A percentile compares a stretch with the other conserved stretches of the same genome.
Conservation (phyloP, 2,888 invertebrate species). For the Andrena bicolor region DNA sequence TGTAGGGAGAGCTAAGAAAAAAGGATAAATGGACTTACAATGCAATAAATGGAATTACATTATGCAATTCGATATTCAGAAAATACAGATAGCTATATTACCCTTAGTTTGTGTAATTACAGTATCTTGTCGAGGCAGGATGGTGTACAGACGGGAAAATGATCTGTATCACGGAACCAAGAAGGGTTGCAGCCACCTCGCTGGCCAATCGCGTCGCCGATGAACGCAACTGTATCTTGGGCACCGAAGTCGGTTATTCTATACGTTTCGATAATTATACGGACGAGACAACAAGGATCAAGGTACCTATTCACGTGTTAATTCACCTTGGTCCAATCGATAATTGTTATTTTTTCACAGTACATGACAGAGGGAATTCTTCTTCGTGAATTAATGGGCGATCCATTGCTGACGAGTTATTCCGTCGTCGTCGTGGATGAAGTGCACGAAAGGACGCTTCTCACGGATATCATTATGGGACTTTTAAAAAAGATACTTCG, state of each 20-base stretch:
- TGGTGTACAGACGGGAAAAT: slow-evolving; percentile 91
- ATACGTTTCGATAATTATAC: slow-evolving; percentile 92
- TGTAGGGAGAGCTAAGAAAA: too few species aligned
- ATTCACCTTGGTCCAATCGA: neutral
- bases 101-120: slow-evolving; percentile 72
- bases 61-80: neutral
- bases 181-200: slow-evolving; percentile 95
- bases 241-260: slow-evolving; percentile 93
- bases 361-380: slow-evolving; percentile 99
- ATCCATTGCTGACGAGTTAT: slow-evolving; percentile 96
- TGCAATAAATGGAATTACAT: too few species aligned
- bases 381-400: slow-evolving; percentile 96
- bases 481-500: slow-evolving; percentile 95
- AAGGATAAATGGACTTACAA: too few species aligned
- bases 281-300: slow-evolving; percentile 89
- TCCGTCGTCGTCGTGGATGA: slow-evolving; percentile 96
- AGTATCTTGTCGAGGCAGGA: slow-evolving; percentile 96
- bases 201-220: slow-evolving; percentile 95
- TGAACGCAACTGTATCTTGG: slow-evolving; percentile 88
- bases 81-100: neutral
- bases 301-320: slow-evolving; percentile 85
- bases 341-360: slow-evolving; percentile 85
- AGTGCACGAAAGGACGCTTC: slow-evolving; percentile 96
- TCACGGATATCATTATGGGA: slow-evolving; percentile 97
- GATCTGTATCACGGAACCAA: slow-evolving; percentile 96